These are phyloP conservation scores for Zygogramma bicolorata DNA, from an alignment of 2,888 invertebrate genomes.

Conservation along the genomic window DNA sequence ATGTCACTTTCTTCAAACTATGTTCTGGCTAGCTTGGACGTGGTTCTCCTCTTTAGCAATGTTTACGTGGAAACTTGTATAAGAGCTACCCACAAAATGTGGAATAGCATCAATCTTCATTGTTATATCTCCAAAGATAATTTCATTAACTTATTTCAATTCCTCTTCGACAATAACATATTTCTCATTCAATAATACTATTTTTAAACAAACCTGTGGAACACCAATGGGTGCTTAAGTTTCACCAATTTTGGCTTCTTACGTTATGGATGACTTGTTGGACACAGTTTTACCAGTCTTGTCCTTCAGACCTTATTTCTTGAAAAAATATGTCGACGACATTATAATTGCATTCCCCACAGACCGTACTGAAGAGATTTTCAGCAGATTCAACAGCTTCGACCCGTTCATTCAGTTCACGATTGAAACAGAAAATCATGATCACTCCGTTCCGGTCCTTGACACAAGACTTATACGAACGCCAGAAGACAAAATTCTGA, in stretches of 20 bases:
- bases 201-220: constrained; percentile 4
- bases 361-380: not conserved
- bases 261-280: not conserved
- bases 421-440: not conserved
- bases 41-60: not conserved
- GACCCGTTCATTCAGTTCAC: constrained; percentile 1
- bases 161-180: not conserved
- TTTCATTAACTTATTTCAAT: not conserved
- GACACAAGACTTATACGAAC: constrained; percentile 34
- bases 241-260: not conserved
- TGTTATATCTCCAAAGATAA: not conserved
- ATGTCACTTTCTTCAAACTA: not conserved
- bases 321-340: not conserved
- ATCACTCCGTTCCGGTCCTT: not conserved
- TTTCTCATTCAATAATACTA: not conserved
- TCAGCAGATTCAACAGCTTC: not conserved
- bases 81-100: not conserved
- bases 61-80: not conserved
- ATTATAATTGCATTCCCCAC: not conserved
- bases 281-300: not conserved
- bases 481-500: constrained; percentile 18
- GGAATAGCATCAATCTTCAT: not conserved
- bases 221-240: not conserved
- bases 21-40: not conserved
- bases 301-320: not conserved